Base-by-base conservation (phyloP, 35 echinoderm and acorn worm species). In the Ptychodera flava region DNA sequence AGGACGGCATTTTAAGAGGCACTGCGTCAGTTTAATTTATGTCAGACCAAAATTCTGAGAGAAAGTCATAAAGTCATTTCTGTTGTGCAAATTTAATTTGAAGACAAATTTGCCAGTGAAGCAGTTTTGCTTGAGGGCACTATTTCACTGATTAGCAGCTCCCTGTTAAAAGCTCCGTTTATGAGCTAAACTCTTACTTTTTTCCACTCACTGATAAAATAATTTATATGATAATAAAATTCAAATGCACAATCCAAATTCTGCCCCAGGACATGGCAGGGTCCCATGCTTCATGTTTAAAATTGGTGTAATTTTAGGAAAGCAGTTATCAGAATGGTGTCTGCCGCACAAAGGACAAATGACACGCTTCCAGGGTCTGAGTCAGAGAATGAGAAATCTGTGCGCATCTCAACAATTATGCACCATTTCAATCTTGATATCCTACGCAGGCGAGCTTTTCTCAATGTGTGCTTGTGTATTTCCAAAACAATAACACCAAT, bases 201-300 rank as follows among this genome's bases (percentile, higher is more conserved):
- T 64, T 64, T 64, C 45, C 22, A 64, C 45, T 64, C 45, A 64
- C 45, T 64, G 45, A 64, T 64, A 64, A 64, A 64, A 64, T 64
- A 64, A 64, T 64, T 64, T 64, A 64, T 64, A 64, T 64, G 45
- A 64, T 64, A 64, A 64, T 64, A 64, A 64, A 64, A 64, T 64
- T 64, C 45, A 64, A 64, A 64, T 22, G 45, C 45, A 64, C 45
- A 64, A 64, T 64, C 45, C 22, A 6, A 64, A 64, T 64, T 22
- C 22, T 12, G 45, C 45, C 22, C 6, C 6, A 64, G 45, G 45
- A 64, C 22, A 64, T 64, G 22, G 45, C 45, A 64, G 45, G 45
- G 6, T 64, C 6, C 6, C 22, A 64, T n/a, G n/a, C n/a, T 64
- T 64, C 45, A 64, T 22, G 22, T 64, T 64, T 64, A 6, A 6